Percentiles rank a stretch among this genome's conserved stretches.
Conservation (phyloP, 2,888 invertebrate genomes). For the Pseudanteris insignis region DNA sequence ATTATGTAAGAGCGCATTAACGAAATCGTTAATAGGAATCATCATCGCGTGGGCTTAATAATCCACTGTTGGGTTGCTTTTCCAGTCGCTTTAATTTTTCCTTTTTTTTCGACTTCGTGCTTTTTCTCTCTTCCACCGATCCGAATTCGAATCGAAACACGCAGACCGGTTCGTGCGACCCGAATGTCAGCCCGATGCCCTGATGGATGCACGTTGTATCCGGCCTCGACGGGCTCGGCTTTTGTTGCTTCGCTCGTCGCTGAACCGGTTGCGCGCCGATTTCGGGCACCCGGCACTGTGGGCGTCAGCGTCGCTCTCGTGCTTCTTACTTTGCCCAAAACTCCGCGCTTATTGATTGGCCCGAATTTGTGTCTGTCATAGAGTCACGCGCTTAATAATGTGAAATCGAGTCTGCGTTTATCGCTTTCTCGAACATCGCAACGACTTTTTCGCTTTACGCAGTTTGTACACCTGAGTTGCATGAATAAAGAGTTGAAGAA, state of each 20-base stretch:
- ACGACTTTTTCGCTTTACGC: too few relatives aligned
- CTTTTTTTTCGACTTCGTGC: too few relatives aligned
- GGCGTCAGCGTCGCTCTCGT: slow-evolving; percentile 24
- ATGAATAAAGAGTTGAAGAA: too few relatives aligned
- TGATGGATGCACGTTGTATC: slow-evolving; percentile 22
- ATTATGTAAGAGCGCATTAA: slow-evolving; percentile 54
- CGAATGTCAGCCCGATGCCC: slow-evolving; percentile 15
- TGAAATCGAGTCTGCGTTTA: too few relatives aligned
- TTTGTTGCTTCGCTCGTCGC: neutral
- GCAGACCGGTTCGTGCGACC: slow-evolving; percentile 13
- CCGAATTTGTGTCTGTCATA: slow-evolving; percentile 32
- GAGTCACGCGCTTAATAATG: too few relatives aligned
- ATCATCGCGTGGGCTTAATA: slow-evolving; percentile 41
- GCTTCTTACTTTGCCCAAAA: slow-evolving; percentile 16
- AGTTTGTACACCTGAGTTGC: too few relatives aligned
- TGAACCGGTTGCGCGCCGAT: too few relatives aligned
- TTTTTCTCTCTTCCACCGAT: too few relatives aligned
- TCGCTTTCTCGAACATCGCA: too few relatives aligned
- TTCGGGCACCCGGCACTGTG: slow-evolving; percentile 25
- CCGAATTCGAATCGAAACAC: slow-evolving; percentile 30
- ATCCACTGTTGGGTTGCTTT: slow-evolving; percentile 12
- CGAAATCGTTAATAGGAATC: slow-evolving; percentile 54
- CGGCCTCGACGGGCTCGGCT: slow-evolving; percentile 22
- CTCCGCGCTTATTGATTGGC: slow-evolving; percentile 24
- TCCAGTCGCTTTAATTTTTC: neutral